Evolutionary conservation across 2,797 vertebrate genomes (phyloP), one percentile per base, ranked within the genome.

Genomic region (Carduelis carduelis): DNA sequence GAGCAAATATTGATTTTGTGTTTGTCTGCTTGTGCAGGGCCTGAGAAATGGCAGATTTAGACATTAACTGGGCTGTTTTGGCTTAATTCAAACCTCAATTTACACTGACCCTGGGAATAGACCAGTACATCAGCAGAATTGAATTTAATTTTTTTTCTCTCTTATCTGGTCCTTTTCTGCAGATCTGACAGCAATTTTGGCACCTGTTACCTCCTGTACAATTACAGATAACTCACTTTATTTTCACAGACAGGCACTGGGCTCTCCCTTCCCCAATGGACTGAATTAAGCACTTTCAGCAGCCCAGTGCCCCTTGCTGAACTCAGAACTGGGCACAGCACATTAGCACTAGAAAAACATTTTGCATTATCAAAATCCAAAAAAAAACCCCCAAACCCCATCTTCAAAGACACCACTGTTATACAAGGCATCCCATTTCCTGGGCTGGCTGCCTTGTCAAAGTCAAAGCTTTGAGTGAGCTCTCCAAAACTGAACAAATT

Each of bases 1-100:
- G 46, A 86, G 86, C 12, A 93, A 75, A 68, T 89, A 95, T 83
- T 3, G 61, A 95, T 96, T 96, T 95, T 87, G 72, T 80, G 65
- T 70, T 91, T 64, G 53, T 19, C 52, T 88, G 86, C 78, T 59
- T 85, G 82, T 50, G 32, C 47, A 22, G 43, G 28, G 76, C 57
- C 89, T 92, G 85, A 91, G 82, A 65, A 65, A 80, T 5, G 14
- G 76, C 44, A 93, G 66, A 27, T 83, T 77, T 50, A 92, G 71
- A 77, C 56, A 61, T 92, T 74, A 92, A 83, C 78, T 28, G 80
- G 75, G 68, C 61, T 95, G 68, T 7, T 94, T 64, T 13, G 74
- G 71, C 81, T 95, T 95, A 70, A 76, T 94, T 92, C 78, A 85
- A 85, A 77, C 66, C 89, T 78, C 27, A 1, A 57, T 95, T 95